Percentiles rank a stretch among this genome's conserved stretches.
Evolutionary conservation across 1,140 invertebrate species (phyloP).

Genomic region (Lasioglossum baleicum): DNA sequence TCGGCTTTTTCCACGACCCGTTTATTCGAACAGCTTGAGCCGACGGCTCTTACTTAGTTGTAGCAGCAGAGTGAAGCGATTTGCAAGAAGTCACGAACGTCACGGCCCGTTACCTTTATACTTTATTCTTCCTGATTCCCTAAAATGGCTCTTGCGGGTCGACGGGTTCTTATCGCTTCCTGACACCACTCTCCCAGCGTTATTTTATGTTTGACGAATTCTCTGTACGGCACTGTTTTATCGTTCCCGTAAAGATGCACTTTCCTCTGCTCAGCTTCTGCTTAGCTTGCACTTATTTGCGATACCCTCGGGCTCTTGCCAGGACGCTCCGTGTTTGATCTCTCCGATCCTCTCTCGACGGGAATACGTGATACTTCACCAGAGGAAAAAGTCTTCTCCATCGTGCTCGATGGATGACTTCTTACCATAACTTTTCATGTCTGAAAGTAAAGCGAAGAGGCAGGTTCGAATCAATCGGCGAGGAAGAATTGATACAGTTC

Average conservation of each 20-base stretch:
- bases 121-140: conserved; percentile 10
- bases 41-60: neutral
- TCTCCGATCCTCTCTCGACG: neutral
- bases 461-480: no score
- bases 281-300: conserved; percentile 50
- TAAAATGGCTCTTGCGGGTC: conserved; percentile 38
- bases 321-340: neutral
- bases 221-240: conserved; percentile 31
- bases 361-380: neutral
- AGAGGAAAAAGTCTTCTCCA: neutral
- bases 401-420: no score
- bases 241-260: conserved; percentile 45
- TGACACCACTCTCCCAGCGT: conserved; percentile 7
- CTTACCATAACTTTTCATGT: no score
- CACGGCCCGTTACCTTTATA: conserved; percentile 8
- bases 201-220: conserved; percentile 12
- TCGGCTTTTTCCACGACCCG: no score
- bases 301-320: conserved; percentile 27
- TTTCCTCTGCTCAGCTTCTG: conserved; percentile 28
- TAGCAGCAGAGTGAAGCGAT: conserved; percentile 16
- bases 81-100: conserved; percentile 31
- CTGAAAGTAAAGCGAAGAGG: no score
- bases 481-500: no score
- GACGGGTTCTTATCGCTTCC: conserved; percentile 26
- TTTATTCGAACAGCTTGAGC: conserved; percentile 11